Percentiles rank a stretch among this genome's conserved stretches.
Conservation (phyloP, 1,140 invertebrate genomes). For the Rhizoglyphus robini region DNA sequence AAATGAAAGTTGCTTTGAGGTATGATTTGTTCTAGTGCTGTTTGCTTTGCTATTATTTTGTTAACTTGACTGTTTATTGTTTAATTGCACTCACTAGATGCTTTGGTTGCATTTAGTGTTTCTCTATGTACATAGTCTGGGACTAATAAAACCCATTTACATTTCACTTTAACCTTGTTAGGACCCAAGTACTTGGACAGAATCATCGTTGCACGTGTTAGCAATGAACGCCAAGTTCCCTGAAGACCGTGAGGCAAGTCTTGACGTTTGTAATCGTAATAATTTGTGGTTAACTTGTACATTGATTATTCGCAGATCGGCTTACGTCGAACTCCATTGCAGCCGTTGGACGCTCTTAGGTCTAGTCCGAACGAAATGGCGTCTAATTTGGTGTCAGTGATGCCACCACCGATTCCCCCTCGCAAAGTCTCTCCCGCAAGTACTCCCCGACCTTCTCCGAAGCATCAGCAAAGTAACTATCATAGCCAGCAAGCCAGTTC, state of each 20-base stretch:
- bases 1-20: slow-evolving; percentile 52
- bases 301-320: background rate
- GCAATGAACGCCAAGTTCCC: slow-evolving; percentile 32
- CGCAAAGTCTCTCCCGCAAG: slow-evolving; percentile 45
- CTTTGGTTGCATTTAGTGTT: background rate
- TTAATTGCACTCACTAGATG: background rate
- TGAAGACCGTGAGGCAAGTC: slow-evolving; percentile 3
- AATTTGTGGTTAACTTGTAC: too few species aligned
- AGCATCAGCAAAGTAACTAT: slow-evolving; percentile 20
- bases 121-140: background rate
- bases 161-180: slow-evolving; percentile 19
- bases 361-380: background rate
- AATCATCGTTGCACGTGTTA: slow-evolving; percentile 39
- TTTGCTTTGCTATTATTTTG: background rate
- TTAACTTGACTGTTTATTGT: background rate
- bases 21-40: slow-evolving; percentile 24
- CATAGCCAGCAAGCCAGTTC: background rate
- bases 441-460: slow-evolving; percentile 28
- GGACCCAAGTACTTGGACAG: slow-evolving; percentile 32
- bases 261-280: too few species aligned
- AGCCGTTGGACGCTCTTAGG: background rate
- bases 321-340: background rate
- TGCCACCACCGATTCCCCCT: slow-evolving; percentile 35
- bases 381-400: slow-evolving; percentile 35
- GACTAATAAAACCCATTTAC: background rate